Percentiles rank a stretch among this genome's conserved stretches.
Conservation (phyloP, 53 echinoderm and acorn worm species). For the Antedon mediterranea region DNA sequence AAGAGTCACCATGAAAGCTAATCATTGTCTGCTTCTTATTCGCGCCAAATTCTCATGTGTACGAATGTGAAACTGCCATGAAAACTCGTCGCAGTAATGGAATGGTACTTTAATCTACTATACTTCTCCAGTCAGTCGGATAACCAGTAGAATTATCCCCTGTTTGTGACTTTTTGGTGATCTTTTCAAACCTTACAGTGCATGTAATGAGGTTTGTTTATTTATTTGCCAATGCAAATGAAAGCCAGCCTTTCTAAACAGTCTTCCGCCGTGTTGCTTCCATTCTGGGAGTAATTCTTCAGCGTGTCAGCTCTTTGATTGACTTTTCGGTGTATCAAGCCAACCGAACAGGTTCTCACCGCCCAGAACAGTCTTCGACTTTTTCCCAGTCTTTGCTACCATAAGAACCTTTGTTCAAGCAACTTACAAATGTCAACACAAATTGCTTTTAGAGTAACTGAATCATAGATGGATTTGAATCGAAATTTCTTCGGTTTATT, state of each 20-base stretch:
- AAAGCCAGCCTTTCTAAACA: background rate
- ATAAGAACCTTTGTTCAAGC: background rate
- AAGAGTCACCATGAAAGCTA: background rate
- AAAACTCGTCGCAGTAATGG: background rate
- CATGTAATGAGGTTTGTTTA: background rate
- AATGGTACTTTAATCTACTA: background rate
- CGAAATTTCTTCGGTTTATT: background rate
- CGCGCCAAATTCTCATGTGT: background rate
- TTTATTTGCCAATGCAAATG: background rate
- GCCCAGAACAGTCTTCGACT: background rate
- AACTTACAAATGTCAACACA: background rate
- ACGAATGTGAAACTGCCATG: background rate
- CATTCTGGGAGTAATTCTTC: background rate
- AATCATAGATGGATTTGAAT: background rate
- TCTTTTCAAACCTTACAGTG: background rate
- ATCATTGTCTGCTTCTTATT: background rate
- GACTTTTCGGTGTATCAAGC: background rate
- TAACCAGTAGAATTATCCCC: background rate
- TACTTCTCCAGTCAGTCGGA: background rate
- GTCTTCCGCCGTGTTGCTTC: background rate
- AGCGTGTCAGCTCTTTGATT: background rate
- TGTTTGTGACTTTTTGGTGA: background rate
- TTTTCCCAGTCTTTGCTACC: background rate
- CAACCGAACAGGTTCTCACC: background rate
- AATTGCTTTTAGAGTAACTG: background rate